Conservation (phyloP, 2,113 vertebrate species). For the Alligator mississippiensis region DNA sequence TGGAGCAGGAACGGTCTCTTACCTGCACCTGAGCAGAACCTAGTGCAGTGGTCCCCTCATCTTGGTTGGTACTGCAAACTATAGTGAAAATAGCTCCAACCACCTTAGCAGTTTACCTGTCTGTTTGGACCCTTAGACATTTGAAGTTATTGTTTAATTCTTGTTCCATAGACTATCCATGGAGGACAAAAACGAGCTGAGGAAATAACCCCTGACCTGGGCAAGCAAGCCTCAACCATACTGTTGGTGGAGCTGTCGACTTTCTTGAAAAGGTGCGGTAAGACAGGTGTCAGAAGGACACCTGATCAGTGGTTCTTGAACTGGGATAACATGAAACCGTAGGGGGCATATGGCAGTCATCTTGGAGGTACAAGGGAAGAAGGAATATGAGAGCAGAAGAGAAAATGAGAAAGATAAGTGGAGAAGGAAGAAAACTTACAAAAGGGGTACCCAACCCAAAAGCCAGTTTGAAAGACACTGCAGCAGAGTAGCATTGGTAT, state of each 20-base stretch:
- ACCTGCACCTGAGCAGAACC: not conserved
- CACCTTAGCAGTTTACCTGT: not conserved
- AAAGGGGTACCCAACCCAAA: too few relatives aligned
- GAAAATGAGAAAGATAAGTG: too few relatives aligned
- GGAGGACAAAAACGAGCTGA: conserved; percentile 67
- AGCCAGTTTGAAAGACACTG: not conserved
- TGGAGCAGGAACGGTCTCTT: not conserved
- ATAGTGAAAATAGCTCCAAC: not conserved
- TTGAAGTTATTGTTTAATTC: not conserved
- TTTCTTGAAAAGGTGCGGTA: conserved; percentile 83
- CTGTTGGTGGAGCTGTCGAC: conserved; percentile 76
- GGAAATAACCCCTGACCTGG: conserved; percentile 63
- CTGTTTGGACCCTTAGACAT: rapidly evolving
- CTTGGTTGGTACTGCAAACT: not conserved
- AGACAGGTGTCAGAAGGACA: rapidly evolving
- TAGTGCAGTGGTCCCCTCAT: not conserved
- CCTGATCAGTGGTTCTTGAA: too few relatives aligned
- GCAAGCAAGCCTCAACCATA: conserved; percentile 34
- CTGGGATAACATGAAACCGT: too few relatives aligned
- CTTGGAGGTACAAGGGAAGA: too few relatives aligned
- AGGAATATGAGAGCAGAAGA: too few relatives aligned
- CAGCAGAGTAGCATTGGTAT: not conserved
- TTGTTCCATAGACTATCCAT: conserved; percentile 76
- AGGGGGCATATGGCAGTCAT: too few relatives aligned
- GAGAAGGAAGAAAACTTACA: too few relatives aligned